Base-by-base conservation (phyloP, 1,140 invertebrate genomes). In the Cydia amplana region DNA sequence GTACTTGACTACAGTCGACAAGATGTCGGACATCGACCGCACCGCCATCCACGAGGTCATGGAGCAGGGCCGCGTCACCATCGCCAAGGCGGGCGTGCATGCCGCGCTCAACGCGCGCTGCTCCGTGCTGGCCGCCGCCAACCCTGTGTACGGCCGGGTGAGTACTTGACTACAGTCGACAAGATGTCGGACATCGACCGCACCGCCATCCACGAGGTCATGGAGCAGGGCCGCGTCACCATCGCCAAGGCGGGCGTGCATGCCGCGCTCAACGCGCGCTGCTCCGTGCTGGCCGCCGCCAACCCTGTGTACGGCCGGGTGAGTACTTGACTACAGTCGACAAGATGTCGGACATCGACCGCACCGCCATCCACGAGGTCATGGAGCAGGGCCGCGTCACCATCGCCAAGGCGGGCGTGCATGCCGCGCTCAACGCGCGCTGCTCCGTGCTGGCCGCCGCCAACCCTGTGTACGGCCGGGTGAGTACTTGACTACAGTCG, bases 1-100 rank as follows among this genome's bases (percentile, higher is more conserved):
- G 95, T 76, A 0, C 18, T 9, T 16, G 49, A 12, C n/a, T 9
- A n/a, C 16, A 12, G 9, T n/a, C n/a, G 99, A 99, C 93, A 99
- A 99, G 94, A 99, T 99, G 99, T 98, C 98, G n/a, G 99, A 99
- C 87, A 98, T 99, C 74, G 99, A 98, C 94, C 94, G 99, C 83
- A 99, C 99, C 16, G 98, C 99, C 16, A 99, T 99, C 79, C 99
- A 99, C 89, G 99, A 99, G 94, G 98, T 99, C 3, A 98, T 98
- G 97, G 97, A 98, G 94, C 97, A 98, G 88, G 97, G 97, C 25
- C 94, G 98, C 83, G 99, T 99, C 1, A 99, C 99, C 5, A 99
- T 99, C 80, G 96, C 99, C 7, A 99, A 99, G 94, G 99, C 99
- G 72, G 32, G 32, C 36, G 99, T 99, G 81, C 99, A 99, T 88